Evolutionary conservation across 2,113 vertebrate genomes (phyloP), one percentile per base, ranked within the genome.

Genomic region (Miniopterus natalensis): DNA sequence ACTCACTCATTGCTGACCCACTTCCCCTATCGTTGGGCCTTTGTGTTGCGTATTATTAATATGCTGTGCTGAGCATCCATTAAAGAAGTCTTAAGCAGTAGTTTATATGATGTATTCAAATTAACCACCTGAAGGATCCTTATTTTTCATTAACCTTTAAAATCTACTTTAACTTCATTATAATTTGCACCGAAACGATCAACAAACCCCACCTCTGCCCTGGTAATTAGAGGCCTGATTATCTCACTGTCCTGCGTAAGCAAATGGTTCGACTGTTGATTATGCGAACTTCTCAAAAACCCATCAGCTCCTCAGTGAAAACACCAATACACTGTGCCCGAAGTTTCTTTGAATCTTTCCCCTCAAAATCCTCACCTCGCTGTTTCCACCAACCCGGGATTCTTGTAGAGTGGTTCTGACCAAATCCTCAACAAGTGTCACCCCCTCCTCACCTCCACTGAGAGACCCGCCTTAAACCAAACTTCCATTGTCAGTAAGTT

Each of bases 141-240:
- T 84, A 36, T 68, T 40, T 94, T 89, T 47, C 75, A 84, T 84
- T 49, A 77, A 47, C 14, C 31, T 90, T 84, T 66, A 77, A 84
- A 90, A 59, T 84, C 78, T 18, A 77, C 47, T 42, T 84, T 84
- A 77, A 66, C 59, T 49, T 84, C 63, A n/a, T 78, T 70, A 77
- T 59, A 61, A 20, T 78, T 70, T 84, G 61, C n/a, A 55, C 12
- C 42, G 51, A 78, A 78, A 78, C 27, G 8, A 84, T 31, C 71
- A 77, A 75, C 29, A 55, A 42, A 17, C 57, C 10, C 18, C 42
- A 25, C 17, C 13, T 78, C 20, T 78, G 51, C 51, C 63, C 63
- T 70, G 42, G 59, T 68, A 59, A 59, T 84, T 20, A 84, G 61
- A 84, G 18, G 63, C 75, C 31, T 68, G 57, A 66, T 31, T 31